Conservation (phyloP, 1,140 invertebrate genomes). For the Asobara japonica region DNA sequence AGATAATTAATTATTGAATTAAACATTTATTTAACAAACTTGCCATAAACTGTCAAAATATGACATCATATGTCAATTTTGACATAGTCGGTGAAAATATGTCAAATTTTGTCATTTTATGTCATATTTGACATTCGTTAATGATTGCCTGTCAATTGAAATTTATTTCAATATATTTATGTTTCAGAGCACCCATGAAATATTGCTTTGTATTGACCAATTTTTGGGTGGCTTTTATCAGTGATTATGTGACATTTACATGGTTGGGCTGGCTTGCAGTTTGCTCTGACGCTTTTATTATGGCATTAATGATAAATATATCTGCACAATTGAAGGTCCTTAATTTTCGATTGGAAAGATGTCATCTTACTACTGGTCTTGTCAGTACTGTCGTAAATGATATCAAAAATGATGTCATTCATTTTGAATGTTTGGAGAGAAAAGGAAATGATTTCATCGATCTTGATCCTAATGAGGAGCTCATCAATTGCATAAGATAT, state of each 20-base stretch:
- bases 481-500: neutral
- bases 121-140: too few species aligned
- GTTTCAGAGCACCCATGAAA: neutral
- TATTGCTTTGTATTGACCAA: neutral
- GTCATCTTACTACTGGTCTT: neutral
- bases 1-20: neutral
- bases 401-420: neutral
- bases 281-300: neutral
- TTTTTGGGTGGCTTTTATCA: neutral
- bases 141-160: too few species aligned
- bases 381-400: neutral
- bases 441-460: neutral
- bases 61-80: too few species aligned
- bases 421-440: neutral
- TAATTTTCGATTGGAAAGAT: slow-evolving; percentile 1
- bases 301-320: neutral
- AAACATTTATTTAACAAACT: too few species aligned
- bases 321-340: neutral
- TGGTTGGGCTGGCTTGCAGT: neutral
- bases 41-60: too few species aligned
- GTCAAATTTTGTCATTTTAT: too few species aligned
- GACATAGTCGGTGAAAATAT: too few species aligned
- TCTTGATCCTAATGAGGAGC: neutral
- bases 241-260: neutral
- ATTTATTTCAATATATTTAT: too few species aligned